Evolutionary conservation across 1,140 invertebrate species (phyloP), one percentile per base, ranked within the genome.

Genomic region (Halesus radiatus): DNA sequence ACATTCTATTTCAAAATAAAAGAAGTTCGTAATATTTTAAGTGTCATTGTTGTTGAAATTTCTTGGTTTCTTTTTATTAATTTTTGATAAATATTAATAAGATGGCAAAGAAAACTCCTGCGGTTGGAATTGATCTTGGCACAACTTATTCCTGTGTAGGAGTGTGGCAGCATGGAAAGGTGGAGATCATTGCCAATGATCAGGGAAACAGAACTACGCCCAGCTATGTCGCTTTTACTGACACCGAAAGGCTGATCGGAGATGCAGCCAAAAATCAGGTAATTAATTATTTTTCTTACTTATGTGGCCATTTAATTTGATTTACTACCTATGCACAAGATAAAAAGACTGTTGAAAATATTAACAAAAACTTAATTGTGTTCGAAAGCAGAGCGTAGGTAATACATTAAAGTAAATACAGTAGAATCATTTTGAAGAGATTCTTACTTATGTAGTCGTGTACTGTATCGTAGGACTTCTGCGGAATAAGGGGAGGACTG

Each of bases 141-240:
- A 96, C 95, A 4, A 96, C 95, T 2, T 95, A 94, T 85, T 95
- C 94, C 6, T 95, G 94, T 84, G 95, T 96, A 3, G 95, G 93
- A 58, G 94, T 95, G 1, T 96, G 94, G 85, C 93, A 94, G 84
- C 91, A 97, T 85, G 95, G 96, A 45, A 95, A 96, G 85, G 96
- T 97, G 7, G 96, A 97, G 86, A 97, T 98, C 83, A 97, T 98
- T 68, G 95, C 96, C 54, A 98, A 98, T 84, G 96, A 98, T 84
- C 96, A 97, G 87, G 97, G 97, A 53, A 97, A 98, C 86, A 90
- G 96, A 77, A 97, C 96, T 16, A 97, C 96, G 18, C 96, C 96
- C 3, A 95, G 94, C 74, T 98, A 96, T 87, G 96, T 98, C 15
- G 96, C 96, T 3, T 98, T 98, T 88, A 97, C 94, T 1, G 96